A percentile compares a stretch with the other conserved stretches of the same genome.
These are phyloP conservation scores for Boloria selene DNA, from an alignment of 2,888 invertebrate species.

Conservation along the genomic window DNA sequence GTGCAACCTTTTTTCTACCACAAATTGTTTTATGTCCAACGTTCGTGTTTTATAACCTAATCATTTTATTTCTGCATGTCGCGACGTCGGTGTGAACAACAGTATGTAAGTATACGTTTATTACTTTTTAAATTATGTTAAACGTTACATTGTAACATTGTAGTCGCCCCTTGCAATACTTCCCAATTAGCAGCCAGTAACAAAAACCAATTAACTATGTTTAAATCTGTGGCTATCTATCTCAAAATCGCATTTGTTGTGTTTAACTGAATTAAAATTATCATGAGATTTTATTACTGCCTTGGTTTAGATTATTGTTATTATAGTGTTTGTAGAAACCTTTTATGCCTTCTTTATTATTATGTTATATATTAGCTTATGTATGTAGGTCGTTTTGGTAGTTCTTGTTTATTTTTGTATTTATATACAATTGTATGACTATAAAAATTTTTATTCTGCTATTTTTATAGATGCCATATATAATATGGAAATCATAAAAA, in stretches of 20 bases:
- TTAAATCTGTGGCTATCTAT: conserved; percentile 48
- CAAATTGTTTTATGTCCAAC: conserved; percentile 4
- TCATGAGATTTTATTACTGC: background rate
- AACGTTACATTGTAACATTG: conserved; percentile 15
- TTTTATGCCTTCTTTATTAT: no score
- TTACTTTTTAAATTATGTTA: conserved; percentile 45
- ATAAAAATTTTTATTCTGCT: no score
- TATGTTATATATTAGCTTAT: no score
- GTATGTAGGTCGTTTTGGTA: no score
- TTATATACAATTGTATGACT: no score
- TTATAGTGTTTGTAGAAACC: background rate
- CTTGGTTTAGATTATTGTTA: background rate
- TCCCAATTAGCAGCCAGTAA: conserved; percentile 46
- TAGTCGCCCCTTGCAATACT: conserved; percentile 16
- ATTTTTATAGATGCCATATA: no score
- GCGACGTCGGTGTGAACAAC: conserved; percentile 49
- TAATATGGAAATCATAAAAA: no score
- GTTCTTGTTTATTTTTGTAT: no score
- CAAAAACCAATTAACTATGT: conserved; percentile 46
- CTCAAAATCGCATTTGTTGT: conserved; percentile 42
- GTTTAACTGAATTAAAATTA: conserved; percentile 36
- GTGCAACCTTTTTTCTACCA: background rate
- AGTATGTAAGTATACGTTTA: conserved; percentile 68
- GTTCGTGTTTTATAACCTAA: conserved; percentile 37
- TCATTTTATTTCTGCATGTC: conserved; percentile 54